Evolutionary conservation across 2,888 invertebrate species (phyloP), one percentile per base, ranked within the genome.

Genomic region (Aspidiotus rigidus): DNA sequence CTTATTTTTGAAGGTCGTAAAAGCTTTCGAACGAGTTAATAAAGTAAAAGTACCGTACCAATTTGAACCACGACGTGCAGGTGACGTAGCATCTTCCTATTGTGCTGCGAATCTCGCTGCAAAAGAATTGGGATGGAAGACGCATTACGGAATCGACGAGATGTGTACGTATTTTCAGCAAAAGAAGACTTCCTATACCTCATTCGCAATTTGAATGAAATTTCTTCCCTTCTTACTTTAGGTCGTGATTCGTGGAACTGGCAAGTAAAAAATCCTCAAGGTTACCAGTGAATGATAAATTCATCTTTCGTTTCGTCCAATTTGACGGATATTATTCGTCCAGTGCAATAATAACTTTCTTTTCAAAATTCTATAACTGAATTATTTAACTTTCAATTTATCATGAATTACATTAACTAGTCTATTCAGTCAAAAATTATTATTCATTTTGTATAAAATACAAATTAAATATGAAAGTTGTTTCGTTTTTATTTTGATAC

Each of bases 1-100:
- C 3, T 49, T n/a, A 6, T 13, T 49, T 11, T 49, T 57, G 56
- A 56, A 75, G 73, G 73, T 75, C 15, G 69, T 75, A 10, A 69
- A 73, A 42, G 72, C 73, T 13, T 75, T 74, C 67, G 70, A 73
- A 53, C 71, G 71, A 69, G 74, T 73, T 8, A 87, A 88, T 49
- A 88, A 88, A 0, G 84, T 83, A 73, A 80, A 81, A 40, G 83
- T 93, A n/a, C 85, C 88, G 0, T 86, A 88, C 78, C 83, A 84
- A 75, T 80, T 91, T 49, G 86, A 84, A 0, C 84, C 79, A 0
- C 82, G 95, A 7, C 82, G 96, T 71, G 82, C 85, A 0, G 96
- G 96, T 0, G 96, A 96, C 78, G 85, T 95, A 71, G 88, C 91
- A 1, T 81, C 85, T 0, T 88, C 89, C 77, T 95, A 90, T 77